A percentile compares a stretch with the other conserved stretches of the same genome.
These are phyloP conservation scores for Agrotis clavis DNA, from an alignment of 2,888 invertebrate genomes.

Conservation along the genomic window DNA sequence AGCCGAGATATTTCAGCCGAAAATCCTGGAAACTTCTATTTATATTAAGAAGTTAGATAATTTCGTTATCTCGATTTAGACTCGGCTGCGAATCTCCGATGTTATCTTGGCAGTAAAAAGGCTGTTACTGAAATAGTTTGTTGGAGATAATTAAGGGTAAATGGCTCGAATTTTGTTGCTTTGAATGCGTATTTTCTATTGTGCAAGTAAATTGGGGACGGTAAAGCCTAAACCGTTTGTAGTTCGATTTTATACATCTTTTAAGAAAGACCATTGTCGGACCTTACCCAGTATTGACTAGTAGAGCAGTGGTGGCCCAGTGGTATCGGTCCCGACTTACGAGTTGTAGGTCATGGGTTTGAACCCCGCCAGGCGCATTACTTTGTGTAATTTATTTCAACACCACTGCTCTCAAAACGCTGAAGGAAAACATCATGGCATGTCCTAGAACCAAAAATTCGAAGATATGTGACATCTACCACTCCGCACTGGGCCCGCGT, in stretches of 20 bases:
- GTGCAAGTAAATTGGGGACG: conserved; percentile 22
- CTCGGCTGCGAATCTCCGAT: conserved; percentile 35
- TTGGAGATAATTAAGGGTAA: conserved; percentile 40
- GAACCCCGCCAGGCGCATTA: too few relatives aligned
- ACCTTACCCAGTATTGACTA: neutral
- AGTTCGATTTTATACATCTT: conserved; percentile 6
- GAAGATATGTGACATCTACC: too few relatives aligned
- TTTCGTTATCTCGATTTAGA: conserved; percentile 57
- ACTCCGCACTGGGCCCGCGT: too few relatives aligned
- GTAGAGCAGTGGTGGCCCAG: too few relatives aligned
- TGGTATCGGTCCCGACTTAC: too few relatives aligned
- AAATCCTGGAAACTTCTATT: conserved; percentile 55
- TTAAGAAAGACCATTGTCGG: neutral
- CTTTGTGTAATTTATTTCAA: too few relatives aligned
- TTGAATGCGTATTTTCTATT: conserved; percentile 43
- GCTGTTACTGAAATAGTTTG: conserved; percentile 52
- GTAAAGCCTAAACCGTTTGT: conserved; percentile 11
- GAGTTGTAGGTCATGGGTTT: too few relatives aligned
- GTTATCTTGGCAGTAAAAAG: conserved; percentile 57
- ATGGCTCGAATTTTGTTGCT: conserved; percentile 31
- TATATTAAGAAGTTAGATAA: conserved; percentile 61
- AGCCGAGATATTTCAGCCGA: conserved; percentile 21
- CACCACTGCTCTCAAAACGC: too few relatives aligned
- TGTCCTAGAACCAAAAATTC: too few relatives aligned
- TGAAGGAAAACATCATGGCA: too few relatives aligned